Evolutionary conservation across 2,888 invertebrate species (phyloP).

Genomic region (Ophraella communa): DNA sequence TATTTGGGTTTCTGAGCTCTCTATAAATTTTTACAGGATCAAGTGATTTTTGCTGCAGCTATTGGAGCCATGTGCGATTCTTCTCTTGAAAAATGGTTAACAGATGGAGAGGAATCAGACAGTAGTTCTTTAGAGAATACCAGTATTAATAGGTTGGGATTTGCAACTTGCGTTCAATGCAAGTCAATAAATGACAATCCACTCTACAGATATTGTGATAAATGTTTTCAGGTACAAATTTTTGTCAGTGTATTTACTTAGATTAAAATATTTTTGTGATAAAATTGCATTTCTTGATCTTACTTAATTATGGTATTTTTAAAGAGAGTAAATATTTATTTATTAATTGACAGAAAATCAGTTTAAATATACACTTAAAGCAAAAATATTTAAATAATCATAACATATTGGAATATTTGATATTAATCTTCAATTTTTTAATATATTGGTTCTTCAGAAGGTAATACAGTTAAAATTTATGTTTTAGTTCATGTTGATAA

Average conservation of each 20-base stretch:
- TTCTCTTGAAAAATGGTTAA: conserved; percentile 54
- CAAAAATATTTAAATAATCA: no score
- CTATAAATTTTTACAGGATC: conserved; percentile 36
- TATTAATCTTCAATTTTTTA: no score
- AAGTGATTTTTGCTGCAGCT: conserved; percentile 48
- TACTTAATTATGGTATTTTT: background rate
- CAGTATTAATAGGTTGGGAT: conserved; percentile 59
- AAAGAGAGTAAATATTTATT: background rate
- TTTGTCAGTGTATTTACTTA: background rate
- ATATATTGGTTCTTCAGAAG: no score
- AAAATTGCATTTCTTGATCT: background rate
- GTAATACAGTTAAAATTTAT: no score
- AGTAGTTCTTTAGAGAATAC: conserved; percentile 48
- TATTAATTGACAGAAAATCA: background rate
- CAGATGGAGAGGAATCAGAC: conserved; percentile 57
- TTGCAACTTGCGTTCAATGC: conserved; percentile 72
- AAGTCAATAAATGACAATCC: conserved; percentile 67
- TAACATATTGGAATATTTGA: no score
- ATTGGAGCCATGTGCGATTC: conserved; percentile 54
- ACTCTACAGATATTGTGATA: conserved; percentile 71
- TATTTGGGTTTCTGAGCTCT: background rate
- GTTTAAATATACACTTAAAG: no score
- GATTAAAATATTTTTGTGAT: conserved; percentile 27
- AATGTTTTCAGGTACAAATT: conserved; percentile 68
- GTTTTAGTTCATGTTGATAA: no score